phyloP scores from a whole-genome alignment of 2,888 invertebrate species.

The Poecilobothrus nobilitatus region DNA sequence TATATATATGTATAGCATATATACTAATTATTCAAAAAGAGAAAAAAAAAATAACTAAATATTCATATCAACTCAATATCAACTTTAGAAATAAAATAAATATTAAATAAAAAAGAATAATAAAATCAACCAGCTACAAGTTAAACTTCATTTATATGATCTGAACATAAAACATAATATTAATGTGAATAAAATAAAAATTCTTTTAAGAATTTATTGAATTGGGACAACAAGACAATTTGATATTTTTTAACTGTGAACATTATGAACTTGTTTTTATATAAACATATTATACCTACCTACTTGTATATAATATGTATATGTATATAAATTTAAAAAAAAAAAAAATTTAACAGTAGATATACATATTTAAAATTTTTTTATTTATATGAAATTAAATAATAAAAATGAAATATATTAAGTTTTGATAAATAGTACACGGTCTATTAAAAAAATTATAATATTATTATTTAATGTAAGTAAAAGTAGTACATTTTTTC shows the following conservation, averaged over 20 bases:
- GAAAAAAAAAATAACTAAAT: too few relatives aligned
- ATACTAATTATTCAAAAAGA: too few relatives aligned
- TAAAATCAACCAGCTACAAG: background rate
- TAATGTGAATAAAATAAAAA: background rate
- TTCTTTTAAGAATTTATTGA: background rate
- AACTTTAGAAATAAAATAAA: background rate
- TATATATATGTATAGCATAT: too few relatives aligned
- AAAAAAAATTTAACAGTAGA: too few relatives aligned
- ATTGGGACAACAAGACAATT: constrained; percentile 1
- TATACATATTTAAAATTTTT: too few relatives aligned
- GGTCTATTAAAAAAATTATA: too few relatives aligned
- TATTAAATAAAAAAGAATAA: background rate
- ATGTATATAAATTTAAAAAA: background rate
- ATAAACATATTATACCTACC: background rate
- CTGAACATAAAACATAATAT: constrained; percentile 4
- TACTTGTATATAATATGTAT: background rate
- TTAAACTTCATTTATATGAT: background rate
- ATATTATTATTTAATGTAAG: too few relatives aligned
- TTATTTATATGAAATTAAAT: too few relatives aligned
- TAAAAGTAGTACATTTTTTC: too few relatives aligned
- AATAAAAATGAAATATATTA: too few relatives aligned
- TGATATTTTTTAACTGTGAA: constrained; percentile 2
- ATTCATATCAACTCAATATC: background rate
- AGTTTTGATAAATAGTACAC: too few relatives aligned
- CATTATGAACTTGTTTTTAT: constrained; percentile 1